Conservation (phyloP, 2,113 vertebrate genomes). For the Cygnus buccinator region DNA sequence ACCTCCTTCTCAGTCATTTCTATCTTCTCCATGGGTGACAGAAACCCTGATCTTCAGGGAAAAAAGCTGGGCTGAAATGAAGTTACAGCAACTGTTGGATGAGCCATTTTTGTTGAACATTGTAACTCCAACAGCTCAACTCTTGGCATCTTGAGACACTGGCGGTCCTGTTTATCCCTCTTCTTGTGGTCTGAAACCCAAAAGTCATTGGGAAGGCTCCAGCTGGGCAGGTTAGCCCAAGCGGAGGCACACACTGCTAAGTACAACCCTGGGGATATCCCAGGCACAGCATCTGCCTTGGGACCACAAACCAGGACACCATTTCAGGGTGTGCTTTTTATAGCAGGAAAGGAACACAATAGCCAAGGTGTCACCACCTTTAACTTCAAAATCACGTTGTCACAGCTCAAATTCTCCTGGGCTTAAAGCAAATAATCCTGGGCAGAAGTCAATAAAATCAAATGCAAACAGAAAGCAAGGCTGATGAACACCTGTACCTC, state of each 20-base stretch:
- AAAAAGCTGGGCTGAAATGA: accelerated
- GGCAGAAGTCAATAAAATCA: background rate
- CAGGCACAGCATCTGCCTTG: background rate
- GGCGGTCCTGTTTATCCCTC: background rate
- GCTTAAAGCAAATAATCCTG: background rate
- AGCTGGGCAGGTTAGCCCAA: too few species aligned
- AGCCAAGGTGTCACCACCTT: background rate
- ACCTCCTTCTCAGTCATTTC: background rate
- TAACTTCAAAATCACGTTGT: background rate
- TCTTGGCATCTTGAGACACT: background rate
- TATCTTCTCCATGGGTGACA: background rate
- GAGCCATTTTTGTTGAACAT: background rate
- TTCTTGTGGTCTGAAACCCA: background rate
- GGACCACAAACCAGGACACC: background rate
- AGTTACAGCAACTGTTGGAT: background rate
- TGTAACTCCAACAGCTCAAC: background rate
- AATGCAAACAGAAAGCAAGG: background rate
- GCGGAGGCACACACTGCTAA: background rate
- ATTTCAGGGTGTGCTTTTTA: accelerated
- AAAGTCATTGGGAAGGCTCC: background rate
- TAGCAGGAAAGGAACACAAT: background rate
- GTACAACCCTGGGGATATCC: background rate
- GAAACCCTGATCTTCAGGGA: background rate
- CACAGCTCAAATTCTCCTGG: background rate
- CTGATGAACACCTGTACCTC: background rate